phyloP scores from a whole-genome alignment of 2,888 invertebrate species.

The Eristalis pertinax region DNA sequence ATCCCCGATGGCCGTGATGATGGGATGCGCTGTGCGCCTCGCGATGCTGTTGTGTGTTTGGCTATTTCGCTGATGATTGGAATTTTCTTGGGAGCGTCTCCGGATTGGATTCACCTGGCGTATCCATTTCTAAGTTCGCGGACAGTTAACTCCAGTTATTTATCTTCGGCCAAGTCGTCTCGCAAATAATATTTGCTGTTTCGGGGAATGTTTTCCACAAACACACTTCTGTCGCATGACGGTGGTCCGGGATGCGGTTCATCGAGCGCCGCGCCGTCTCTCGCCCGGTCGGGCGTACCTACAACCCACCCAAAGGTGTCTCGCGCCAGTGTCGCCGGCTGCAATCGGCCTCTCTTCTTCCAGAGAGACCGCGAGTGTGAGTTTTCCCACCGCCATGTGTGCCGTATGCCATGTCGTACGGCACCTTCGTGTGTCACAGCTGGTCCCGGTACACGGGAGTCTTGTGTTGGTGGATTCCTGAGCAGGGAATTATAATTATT shows the following conservation, averaged over 20 bases:
- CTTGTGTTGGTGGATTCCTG: conserved; percentile 45
- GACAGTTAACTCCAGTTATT: conserved; percentile 70
- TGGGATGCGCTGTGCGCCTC: conserved; percentile 49
- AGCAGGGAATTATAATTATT: conserved; percentile 63
- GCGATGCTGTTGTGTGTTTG: conserved; percentile 42
- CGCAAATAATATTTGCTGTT: conserved; percentile 68
- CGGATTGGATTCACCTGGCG: conserved; percentile 59
- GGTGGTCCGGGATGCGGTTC: conserved; percentile 18
- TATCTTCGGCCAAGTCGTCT: conserved; percentile 34
- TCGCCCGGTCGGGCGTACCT: not conserved
- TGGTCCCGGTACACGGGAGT: conserved; percentile 49
- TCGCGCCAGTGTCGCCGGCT: not conserved
- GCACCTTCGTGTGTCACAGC: conserved; percentile 65
- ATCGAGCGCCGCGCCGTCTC: not conserved
- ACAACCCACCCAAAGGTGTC: conserved; percentile 53
- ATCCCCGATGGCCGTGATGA: conserved; percentile 57
- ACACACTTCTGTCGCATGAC: conserved; percentile 66
- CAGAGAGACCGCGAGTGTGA: conserved; percentile 35
- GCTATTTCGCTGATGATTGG: conserved; percentile 70
- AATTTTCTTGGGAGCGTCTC: conserved; percentile 68
- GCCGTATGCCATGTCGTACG: conserved; percentile 23
- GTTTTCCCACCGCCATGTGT: conserved; percentile 56
- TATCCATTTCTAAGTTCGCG: conserved; percentile 67
- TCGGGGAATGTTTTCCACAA: conserved; percentile 52
- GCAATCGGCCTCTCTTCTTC: not conserved